Base-by-base conservation (phyloP, 2,888 invertebrate genomes). In the Papilio gigon region DNA sequence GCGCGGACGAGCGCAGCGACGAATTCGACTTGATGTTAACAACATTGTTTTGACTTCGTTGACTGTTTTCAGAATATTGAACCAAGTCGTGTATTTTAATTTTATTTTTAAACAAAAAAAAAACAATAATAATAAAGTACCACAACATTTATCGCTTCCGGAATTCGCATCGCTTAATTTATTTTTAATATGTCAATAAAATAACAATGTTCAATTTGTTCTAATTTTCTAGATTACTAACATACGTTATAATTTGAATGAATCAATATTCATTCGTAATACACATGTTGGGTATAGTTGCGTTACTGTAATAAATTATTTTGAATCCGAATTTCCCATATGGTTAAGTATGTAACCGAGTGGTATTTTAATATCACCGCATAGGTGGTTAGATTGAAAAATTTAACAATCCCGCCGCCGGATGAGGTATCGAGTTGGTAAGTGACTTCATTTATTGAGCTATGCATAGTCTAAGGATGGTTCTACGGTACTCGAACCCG, bases 11-110 rank as follows among this genome's bases (percentile, higher is more conserved):
- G 75, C 80, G 83, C 81, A 76, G 77, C 73, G 77, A 75, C 78
- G 78, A 78, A 79, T 78, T 77, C 74, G 74, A 73, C 77, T 77
- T 70, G 78, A 81, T 89, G 90, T 90, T 90, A 89, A 91, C 91
- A 90, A 87, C 88, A 81, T 82, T 90, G 90, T 90, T 92, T 87
- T 92, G 90, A 90, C 89, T 80, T 85, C 68, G 76, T 71, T 75
- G 80, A 80, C 84, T 85, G 86, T 86, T 86, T 86, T 80, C 81
- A 73, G 82, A 86, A 85, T 79, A 81, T 78, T 76, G 72, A 79
- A 72, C 66, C 62, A 62, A 6, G 11, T 37, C 50, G 58, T 68
- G 22, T 40, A 5, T 68, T 40, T 22, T 12, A n/a, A 17, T 70
- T 77, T 76, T 76, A 73, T 70, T 62, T 65, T 68, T 9, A 37